Evolutionary conservation across 2,797 vertebrate species (phyloP), one percentile per base, ranked within the genome.

Genomic region (Esox masquinongy): DNA sequence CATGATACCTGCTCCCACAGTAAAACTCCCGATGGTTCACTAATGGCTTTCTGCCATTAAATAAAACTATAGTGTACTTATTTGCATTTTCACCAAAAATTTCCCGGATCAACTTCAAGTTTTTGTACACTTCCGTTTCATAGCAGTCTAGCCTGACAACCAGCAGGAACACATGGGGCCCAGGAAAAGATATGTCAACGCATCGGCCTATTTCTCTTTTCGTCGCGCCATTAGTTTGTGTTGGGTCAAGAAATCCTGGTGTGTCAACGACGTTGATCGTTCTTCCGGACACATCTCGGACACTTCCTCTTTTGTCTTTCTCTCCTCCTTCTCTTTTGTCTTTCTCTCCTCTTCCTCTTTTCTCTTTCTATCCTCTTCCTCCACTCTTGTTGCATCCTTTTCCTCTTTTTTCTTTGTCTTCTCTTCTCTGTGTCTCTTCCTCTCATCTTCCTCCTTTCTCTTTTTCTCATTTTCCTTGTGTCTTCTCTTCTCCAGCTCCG

Each of bases 1-100:
- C 84, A 16, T 72, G 19, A 73, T 85, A 88, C 4, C 84, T 76
- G 31, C 67, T 75, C 70, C 68, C 69, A 34, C 19, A 80, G 2
- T 34, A 7, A 4, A 34, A 34, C 34, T 34, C 34, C 34, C 2
- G 34, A 34, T 2, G 2, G 34, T 34, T 34, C 34, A 2, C 2
- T 5, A 34, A 34, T 34, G 34, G 34, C 34, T 5, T 34, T 34
- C 34, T 51, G 0, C 36, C 17, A 0, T 89, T 88, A 75, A 92
- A 85, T 75, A 92, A 19, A 66, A 88, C 74, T 39, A 89, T 56
- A 0, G 83, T 87, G n/a, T 85, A 86, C 11, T 61, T 85, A 0
- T 9, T 53, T 2, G 79, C 80, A 51, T 83, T 76, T 0, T 70
- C 79, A 6, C 85, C 89, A 63, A 90, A 88, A 73, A 74, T 85